Evolutionary conservation across 2,113 vertebrate genomes (phyloP).

Genomic region (Passer domesticus): DNA sequence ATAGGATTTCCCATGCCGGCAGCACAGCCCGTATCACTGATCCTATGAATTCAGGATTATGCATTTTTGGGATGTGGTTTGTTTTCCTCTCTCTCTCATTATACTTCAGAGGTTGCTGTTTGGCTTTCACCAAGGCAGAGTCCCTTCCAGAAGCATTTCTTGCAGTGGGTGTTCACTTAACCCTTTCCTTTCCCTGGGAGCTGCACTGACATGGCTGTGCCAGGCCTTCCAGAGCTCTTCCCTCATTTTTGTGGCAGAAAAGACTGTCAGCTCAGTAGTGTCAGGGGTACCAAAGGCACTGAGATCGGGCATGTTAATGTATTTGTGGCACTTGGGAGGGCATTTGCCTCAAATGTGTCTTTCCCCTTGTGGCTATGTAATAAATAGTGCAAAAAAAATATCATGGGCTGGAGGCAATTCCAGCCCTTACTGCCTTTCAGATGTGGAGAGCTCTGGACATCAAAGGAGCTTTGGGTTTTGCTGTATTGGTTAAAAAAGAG

Average conservation of each 20-base stretch:
- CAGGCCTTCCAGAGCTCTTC: background rate
- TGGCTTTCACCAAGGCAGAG: constrained; percentile 26
- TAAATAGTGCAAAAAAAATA: background rate
- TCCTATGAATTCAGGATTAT: background rate
- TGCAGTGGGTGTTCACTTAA: background rate
- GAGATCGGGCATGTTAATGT: background rate
- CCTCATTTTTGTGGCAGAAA: background rate
- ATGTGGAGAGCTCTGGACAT: background rate
- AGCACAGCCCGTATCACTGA: background rate
- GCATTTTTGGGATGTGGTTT: background rate
- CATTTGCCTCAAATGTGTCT: background rate
- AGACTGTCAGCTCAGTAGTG: background rate
- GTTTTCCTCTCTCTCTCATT: constrained; percentile 15
- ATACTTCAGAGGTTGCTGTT: constrained; percentile 4
- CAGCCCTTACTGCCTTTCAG: background rate
- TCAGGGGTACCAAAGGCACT: background rate
- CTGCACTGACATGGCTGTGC: background rate
- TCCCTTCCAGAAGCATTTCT: background rate
- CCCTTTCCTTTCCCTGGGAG: background rate
- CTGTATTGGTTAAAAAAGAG: background rate
- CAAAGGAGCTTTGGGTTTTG: background rate
- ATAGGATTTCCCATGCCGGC: background rate
- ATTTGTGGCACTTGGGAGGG: background rate
- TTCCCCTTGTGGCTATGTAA: background rate
- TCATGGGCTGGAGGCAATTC: background rate